A percentile compares a stretch with the other conserved stretches of the same genome.
These are phyloP conservation scores for Hyla sarda DNA, from an alignment of 2,113 vertebrate genomes.

Conservation along the genomic window DNA sequence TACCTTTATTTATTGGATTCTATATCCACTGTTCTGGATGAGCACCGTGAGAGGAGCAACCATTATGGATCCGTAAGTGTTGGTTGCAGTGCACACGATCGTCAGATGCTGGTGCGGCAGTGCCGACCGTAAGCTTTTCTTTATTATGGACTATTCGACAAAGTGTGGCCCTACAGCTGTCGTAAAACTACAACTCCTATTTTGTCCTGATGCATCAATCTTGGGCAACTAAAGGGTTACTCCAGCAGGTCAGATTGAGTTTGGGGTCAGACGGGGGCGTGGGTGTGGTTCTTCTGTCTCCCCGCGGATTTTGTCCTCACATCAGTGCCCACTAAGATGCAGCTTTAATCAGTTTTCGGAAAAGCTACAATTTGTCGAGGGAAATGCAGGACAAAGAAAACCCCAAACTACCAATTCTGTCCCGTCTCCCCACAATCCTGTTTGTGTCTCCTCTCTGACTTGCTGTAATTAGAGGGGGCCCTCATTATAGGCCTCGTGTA, in stretches of 20 bases:
- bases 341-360: slow-evolving; percentile 55
- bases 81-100: no score
- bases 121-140: no score
- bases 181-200: no score
- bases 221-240: slow-evolving; percentile 1
- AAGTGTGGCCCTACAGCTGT: no score
- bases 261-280: slow-evolving; percentile 44
- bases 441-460: slow-evolving; percentile 48
- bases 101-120: no score
- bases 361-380: slow-evolving; percentile 57
- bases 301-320: slow-evolving; percentile 39
- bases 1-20: no score
- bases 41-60: no score
- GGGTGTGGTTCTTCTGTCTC: slow-evolving; percentile 40
- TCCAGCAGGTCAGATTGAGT: slow-evolving; percentile 36
- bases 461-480: slow-evolving; percentile 46
- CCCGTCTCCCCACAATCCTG: slow-evolving; percentile 56
- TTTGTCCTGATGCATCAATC: neutral
- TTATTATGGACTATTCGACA: no score
- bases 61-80: no score
- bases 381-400: slow-evolving; percentile 55
- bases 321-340: slow-evolving; percentile 42
- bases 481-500: slow-evolving; percentile 50
- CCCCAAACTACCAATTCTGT: slow-evolving; percentile 58
- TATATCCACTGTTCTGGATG: no score